Evolutionary conservation across 2,113 vertebrate genomes (phyloP), one percentile per base, ranked within the genome.

Genomic region (Tor tambroides): DNA sequence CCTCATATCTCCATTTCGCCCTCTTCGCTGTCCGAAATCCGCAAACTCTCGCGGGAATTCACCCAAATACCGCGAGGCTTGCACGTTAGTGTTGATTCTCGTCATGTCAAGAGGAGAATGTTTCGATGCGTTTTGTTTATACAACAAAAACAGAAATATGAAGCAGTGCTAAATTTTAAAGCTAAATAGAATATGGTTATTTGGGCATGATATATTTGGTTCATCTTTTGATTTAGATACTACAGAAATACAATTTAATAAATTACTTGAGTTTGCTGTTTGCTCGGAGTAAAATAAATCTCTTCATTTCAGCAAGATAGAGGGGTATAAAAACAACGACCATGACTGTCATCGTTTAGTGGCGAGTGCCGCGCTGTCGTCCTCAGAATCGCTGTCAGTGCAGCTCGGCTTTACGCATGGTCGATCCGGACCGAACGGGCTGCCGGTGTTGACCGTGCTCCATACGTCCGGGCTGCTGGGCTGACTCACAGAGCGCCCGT

Each of bases 1-100:
- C 94, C 94, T 94, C 96, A 96, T 96, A 89, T 92, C 89, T 91
- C 94, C 94, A 94, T 92, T 91, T 92, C 93, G 87, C 81, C 85
- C 85, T 87, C 56, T 84, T 61, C 76, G 46, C 71, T 67, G 61
- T 75, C 84, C 74, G 8, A 80, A 76, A 84, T 77, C 30, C 35
- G 30, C 0, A 69, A 19, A 19, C 14, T 0, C 91, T 92, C 95
- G 94, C 94, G 95, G 94, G 94, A 94, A 5, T 54, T 59, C 0
- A 0, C 6, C 84, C 19, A 51, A 74, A 61, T 90, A 83, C 88
- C 93, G 92, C 92, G 94, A 94, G 92, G 67, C 23, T 88, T 41
- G 23, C 15, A 19, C 21, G 14, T 61, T 63, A 3, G 8, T 6
- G 14, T 32, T 54, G 32, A 51, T 80, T 59, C 19, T 61, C 51